phyloP scores from a whole-genome alignment of 2,113 vertebrate genomes.

The Colossoma macropomum region DNA sequence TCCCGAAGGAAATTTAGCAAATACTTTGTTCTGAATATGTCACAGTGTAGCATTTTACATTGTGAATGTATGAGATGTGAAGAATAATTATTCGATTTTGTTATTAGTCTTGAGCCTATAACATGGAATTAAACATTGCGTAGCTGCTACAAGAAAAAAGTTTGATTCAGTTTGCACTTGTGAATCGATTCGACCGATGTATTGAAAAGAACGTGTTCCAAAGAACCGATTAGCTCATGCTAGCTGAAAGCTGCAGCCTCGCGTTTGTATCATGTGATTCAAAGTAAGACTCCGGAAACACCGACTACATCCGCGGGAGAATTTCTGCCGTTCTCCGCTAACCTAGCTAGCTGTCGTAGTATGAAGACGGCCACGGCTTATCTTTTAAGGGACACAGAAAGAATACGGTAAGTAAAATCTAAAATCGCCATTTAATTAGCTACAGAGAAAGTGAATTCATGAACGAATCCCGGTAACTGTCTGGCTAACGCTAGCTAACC shows the following conservation, averaged over 20 bases:
- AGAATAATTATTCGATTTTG: too few species aligned
- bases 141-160: too few species aligned
- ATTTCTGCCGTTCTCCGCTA: background rate
- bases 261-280: background rate
- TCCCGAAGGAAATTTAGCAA: too few species aligned
- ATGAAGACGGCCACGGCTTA: background rate
- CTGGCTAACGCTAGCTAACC: background rate
- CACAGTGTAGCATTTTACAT: too few species aligned
- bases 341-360: background rate
- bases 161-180: background rate
- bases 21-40: too few species aligned
- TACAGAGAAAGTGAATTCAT: background rate
- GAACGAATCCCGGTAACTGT: background rate
- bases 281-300: background rate
- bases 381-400: background rate
- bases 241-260: background rate
- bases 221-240: background rate
- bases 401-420: background rate
- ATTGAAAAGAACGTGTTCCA: background rate
- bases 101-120: too few species aligned
- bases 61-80: too few species aligned
- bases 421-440: background rate
- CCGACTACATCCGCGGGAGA: background rate
- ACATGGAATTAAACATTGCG: too few species aligned
- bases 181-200: background rate